Conservation (phyloP, 2,888 invertebrate genomes). For the Nephrotoma flavescens region DNA sequence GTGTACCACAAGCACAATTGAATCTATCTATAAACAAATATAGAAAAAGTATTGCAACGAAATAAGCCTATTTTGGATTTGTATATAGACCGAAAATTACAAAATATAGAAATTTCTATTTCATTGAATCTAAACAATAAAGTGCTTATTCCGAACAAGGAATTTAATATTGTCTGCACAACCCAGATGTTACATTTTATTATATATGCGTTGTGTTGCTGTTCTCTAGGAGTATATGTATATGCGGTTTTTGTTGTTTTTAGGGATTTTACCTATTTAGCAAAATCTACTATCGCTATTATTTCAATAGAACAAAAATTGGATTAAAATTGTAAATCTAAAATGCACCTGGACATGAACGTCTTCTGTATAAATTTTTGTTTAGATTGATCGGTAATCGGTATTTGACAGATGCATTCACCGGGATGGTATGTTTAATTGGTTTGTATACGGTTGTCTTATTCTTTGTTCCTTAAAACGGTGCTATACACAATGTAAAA, state of each 20-base stretch:
- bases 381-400: background rate
- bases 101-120: background rate
- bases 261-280: background rate
- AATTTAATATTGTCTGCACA: background rate
- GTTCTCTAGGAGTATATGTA: background rate
- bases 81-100: background rate
- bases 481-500: background rate
- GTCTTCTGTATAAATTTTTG: background rate
- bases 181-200: background rate
- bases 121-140: background rate
- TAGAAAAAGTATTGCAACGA: background rate
- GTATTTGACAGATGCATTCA: background rate
- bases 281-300: background rate
- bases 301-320: background rate
- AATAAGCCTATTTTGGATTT: background rate
- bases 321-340: background rate
- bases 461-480: background rate
- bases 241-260: background rate
- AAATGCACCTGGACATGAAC: background rate
- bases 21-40: background rate
- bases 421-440: background rate
- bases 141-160: background rate
- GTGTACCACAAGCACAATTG: background rate
- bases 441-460: background rate
- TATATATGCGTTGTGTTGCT: background rate